phyloP scores from a whole-genome alignment of 2,888 invertebrate genomes.

The Conus canariensis region DNA sequence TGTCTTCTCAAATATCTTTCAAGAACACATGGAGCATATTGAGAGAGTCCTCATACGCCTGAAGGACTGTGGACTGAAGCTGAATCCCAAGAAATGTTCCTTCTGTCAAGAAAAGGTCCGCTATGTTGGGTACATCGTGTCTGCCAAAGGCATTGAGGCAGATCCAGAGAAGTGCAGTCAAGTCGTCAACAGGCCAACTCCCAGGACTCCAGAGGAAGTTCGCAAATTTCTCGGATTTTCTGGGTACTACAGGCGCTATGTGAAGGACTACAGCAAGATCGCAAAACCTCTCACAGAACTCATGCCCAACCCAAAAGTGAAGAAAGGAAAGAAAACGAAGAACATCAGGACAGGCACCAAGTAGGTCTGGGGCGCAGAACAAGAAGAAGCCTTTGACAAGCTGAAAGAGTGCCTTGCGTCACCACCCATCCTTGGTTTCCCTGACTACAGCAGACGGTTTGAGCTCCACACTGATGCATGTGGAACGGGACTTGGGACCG shows the following conservation, averaged over 20 bases:
- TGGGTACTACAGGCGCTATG: slow-evolving; percentile 35
- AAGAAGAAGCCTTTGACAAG: slow-evolving; percentile 27
- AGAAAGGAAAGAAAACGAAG: not conserved
- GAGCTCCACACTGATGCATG: slow-evolving; percentile 51
- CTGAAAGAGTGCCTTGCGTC: slow-evolving; percentile 1
- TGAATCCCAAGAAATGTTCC: slow-evolving; percentile 20
- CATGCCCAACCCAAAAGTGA: not conserved
- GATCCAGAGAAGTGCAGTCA: slow-evolving; percentile 11
- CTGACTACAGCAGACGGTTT: slow-evolving; percentile 47
- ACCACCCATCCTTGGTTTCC: slow-evolving; percentile 30
- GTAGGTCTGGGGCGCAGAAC: slow-evolving; percentile 32
- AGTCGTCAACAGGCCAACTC: slow-evolving; percentile 25
- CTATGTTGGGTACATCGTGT: slow-evolving; percentile 34
- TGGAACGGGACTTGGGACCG: slow-evolving; percentile 47
- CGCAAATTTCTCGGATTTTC: slow-evolving; percentile 28
- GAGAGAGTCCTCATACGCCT: slow-evolving; percentile 25
- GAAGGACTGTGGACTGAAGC: slow-evolving; percentile 28
- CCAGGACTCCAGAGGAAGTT: slow-evolving; percentile 28
- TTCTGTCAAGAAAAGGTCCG: not conserved
- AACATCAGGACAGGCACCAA: not conserved
- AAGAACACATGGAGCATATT: slow-evolving; percentile 34
- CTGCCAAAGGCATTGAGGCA: slow-evolving; percentile 7
- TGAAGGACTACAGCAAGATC: slow-evolving; percentile 11
- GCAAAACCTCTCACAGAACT: slow-evolving; percentile 30
- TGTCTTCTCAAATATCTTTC: slow-evolving; percentile 18